A percentile compares a stretch with the other conserved stretches of the same genome.
Evolutionary conservation across 2,113 vertebrate genomes (phyloP).

Genomic region (Plotosus lineatus): DNA sequence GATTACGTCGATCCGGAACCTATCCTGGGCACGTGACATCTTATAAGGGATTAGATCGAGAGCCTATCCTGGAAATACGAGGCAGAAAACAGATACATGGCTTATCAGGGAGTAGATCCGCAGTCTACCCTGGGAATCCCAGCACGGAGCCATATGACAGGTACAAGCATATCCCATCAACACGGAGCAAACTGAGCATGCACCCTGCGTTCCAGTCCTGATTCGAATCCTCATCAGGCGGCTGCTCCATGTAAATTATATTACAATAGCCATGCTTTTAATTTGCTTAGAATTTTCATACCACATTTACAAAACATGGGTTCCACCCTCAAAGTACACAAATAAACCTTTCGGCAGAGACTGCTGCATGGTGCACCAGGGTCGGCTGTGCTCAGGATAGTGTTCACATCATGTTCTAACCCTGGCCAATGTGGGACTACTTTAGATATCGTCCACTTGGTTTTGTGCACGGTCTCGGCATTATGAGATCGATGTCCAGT

Average conservation of each 20-base stretch:
- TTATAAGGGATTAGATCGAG: neutral
- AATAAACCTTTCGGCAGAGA: neutral
- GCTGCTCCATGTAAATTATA: conserved; percentile 1
- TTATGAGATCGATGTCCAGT: neutral
- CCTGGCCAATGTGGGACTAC: neutral
- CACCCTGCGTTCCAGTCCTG: neutral
- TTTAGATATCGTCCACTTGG: neutral
- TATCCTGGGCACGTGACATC: neutral
- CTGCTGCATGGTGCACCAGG: neutral
- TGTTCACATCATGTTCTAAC: neutral
- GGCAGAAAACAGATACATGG: neutral
- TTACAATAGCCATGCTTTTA: neutral
- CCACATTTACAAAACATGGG: conserved; percentile 27
- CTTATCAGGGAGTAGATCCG: neutral
- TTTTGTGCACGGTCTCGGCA: too few relatives aligned
- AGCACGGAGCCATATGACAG: too few relatives aligned
- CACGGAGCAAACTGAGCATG: neutral
- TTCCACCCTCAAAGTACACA: conserved; percentile 13
- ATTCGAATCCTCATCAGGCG: neutral
- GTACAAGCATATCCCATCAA: neutral
- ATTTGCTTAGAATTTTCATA: conserved; percentile 23
- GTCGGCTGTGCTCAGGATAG: neutral
- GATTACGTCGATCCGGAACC: neutral
- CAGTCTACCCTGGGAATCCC: neutral
- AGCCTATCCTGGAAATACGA: neutral